Percentiles rank a stretch among this genome's conserved stretches.
Conservation (phyloP, 1,140 invertebrate species). For the Zophobas atratus region DNA sequence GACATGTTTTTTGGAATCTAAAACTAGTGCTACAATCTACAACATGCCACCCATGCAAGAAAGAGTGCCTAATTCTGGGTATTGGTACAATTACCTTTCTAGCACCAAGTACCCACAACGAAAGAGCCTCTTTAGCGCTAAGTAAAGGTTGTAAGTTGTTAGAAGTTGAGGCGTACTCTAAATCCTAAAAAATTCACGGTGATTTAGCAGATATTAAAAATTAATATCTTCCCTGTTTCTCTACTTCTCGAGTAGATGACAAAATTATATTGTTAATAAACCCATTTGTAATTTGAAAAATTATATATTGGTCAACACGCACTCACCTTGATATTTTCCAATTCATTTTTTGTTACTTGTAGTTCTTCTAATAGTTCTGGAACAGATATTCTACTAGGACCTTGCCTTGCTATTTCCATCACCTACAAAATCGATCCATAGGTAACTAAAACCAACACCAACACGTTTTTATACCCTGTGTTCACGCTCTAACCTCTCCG, state of each 20-base stretch:
- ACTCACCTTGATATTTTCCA: slow-evolving; percentile 88
- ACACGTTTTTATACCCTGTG: slow-evolving; percentile 70
- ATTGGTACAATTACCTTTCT: slow-evolving; percentile 78
- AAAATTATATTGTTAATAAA: neutral
- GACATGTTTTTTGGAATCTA: slow-evolving; percentile 14
- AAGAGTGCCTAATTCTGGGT: slow-evolving; percentile 30
- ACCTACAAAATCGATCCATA: slow-evolving; percentile 70
- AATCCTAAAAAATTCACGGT: slow-evolving; percentile 74
- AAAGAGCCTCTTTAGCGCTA: slow-evolving; percentile 91
- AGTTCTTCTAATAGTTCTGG: slow-evolving; percentile 85
- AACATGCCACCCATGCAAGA: slow-evolving; percentile 26
- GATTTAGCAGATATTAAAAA: slow-evolving; percentile 1
- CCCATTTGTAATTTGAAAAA: neutral
- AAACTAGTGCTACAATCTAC: slow-evolving; percentile 22
- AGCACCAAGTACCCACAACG: slow-evolving; percentile 90
- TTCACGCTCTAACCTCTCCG: slow-evolving; percentile 79
- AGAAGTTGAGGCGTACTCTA: slow-evolving; percentile 77
- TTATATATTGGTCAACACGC: neutral
- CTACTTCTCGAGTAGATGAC: slow-evolving; percentile 2
- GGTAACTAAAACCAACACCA: slow-evolving; percentile 26
- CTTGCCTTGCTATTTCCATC: slow-evolving; percentile 72
- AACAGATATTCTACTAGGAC: slow-evolving; percentile 79
- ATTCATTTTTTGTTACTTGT: slow-evolving; percentile 84
- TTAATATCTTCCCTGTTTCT: neutral
- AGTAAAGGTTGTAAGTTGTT: slow-evolving; percentile 84